These are phyloP conservation scores for Phthorimaea operculella DNA, from an alignment of 1,140 invertebrate genomes.

Conservation along the genomic window DNA sequence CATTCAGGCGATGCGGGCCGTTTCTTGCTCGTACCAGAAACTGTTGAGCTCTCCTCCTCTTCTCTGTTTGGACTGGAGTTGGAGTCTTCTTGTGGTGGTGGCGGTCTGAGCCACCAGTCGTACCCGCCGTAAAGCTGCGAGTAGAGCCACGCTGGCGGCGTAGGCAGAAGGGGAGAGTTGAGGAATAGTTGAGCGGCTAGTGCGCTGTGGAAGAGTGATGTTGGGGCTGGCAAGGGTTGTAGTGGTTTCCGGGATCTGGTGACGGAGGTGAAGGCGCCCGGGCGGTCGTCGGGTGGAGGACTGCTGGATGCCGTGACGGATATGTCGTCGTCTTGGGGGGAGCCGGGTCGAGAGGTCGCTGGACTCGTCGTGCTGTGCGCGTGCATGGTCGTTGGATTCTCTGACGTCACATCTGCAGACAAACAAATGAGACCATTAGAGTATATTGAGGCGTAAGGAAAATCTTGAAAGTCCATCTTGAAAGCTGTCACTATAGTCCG, in stretches of 20 bases:
- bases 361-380: slow-evolving; percentile 76
- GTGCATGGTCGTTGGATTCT: slow-evolving; percentile 56
- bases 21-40: slow-evolving; percentile 59
- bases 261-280: slow-evolving; percentile 66
- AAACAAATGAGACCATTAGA: too few relatives aligned
- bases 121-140: slow-evolving; percentile 75
- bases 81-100: slow-evolving; percentile 53
- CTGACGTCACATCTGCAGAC: slow-evolving; percentile 44
- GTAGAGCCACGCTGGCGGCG: slow-evolving; percentile 79
- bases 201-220: slow-evolving; percentile 73
- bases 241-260: slow-evolving; percentile 56
- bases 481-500: too few relatives aligned
- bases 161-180: slow-evolving; percentile 76
- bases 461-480: too few relatives aligned
- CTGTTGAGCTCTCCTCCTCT: slow-evolving; percentile 46
- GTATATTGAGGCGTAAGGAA: too few relatives aligned
- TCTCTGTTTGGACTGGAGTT: slow-evolving; percentile 57
- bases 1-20: slow-evolving; percentile 56
- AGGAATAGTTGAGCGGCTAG: slow-evolving; percentile 76
- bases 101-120: slow-evolving; percentile 72
- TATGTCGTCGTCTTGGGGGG: slow-evolving; percentile 73
- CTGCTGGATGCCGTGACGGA: slow-evolving; percentile 74
- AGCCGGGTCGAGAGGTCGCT: slow-evolving; percentile 62
- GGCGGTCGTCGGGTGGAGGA: slow-evolving; percentile 61
- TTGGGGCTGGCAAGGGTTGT: slow-evolving; percentile 58